phyloP scores from a whole-genome alignment of 2,113 vertebrate genomes.

The Anhinga rufa region DNA sequence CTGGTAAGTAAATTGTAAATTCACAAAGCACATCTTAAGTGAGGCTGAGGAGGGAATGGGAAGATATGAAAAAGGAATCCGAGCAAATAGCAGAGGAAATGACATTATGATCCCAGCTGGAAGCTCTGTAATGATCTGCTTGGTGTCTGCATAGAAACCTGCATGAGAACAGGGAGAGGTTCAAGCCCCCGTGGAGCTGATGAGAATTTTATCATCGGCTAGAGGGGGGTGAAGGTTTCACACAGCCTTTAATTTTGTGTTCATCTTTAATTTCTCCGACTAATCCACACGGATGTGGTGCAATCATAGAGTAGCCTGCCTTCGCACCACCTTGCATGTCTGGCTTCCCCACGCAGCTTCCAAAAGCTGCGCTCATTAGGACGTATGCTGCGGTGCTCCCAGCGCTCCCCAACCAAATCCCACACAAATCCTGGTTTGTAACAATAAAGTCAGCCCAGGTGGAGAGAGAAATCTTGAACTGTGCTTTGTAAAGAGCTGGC shows the following conservation, averaged over 20 bases:
- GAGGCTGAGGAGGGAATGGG: neutral
- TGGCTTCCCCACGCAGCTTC: neutral
- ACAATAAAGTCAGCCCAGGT: neutral
- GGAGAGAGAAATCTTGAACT: neutral
- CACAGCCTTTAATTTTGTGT: neutral
- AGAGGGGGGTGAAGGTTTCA: neutral
- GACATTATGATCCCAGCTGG: slow-evolving; percentile 35
- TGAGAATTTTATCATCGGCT: neutral
- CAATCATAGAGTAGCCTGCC: neutral
- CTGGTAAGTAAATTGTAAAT: neutral
- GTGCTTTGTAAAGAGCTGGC: accelerated
- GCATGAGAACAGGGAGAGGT: neutral
- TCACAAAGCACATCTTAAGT: neutral
- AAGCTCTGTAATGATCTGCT: neutral
- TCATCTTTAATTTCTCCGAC: neutral
- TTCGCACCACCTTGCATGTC: neutral
- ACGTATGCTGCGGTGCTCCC: neutral
- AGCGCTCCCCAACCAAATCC: neutral
- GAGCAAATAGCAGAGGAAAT: slow-evolving; percentile 39
- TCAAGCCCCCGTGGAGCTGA: neutral
- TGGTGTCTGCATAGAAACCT: neutral
- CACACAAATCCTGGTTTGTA: neutral
- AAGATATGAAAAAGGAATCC: slow-evolving; percentile 3
- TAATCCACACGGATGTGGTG: neutral
- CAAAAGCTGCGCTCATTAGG: neutral